Conservation (phyloP, 2,113 vertebrate species). For the Eleginops maclovinus region DNA sequence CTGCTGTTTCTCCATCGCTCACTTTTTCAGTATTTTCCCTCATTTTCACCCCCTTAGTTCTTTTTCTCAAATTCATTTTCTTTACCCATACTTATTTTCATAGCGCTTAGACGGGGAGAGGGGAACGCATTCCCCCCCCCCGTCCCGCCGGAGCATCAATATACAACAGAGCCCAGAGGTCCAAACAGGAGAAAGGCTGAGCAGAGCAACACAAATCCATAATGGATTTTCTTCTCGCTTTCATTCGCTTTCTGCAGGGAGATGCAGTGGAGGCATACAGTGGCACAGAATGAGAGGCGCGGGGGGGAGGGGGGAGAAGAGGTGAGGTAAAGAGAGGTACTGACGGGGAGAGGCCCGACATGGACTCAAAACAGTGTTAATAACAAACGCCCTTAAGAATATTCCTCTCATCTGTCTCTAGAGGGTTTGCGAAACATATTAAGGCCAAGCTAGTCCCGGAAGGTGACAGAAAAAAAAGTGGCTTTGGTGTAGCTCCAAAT, state of each 20-base stretch:
- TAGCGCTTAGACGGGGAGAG: constrained; percentile 36
- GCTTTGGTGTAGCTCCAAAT: constrained; percentile 17
- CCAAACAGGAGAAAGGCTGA: constrained; percentile 71
- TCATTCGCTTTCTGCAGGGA: constrained; percentile 63
- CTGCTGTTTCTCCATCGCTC: not conserved
- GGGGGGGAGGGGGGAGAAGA: not conserved
- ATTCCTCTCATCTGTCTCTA: constrained; percentile 40
- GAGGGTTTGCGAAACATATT: constrained; percentile 1
- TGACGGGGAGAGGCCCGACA: constrained; percentile 6
- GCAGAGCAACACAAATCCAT: constrained; percentile 71
- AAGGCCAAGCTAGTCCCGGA: constrained; percentile 10
- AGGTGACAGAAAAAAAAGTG: constrained; percentile 32
- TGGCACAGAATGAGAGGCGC: constrained; percentile 56
- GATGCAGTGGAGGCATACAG: constrained; percentile 41
- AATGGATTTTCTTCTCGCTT: constrained; percentile 73
- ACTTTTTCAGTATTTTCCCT: constrained; percentile 1
- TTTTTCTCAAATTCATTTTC: constrained; percentile 31
- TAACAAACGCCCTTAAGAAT: constrained; percentile 39
- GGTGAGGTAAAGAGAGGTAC: constrained; percentile 18
- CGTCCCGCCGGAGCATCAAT: constrained; percentile 60
- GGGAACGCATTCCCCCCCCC: constrained; percentile 3
- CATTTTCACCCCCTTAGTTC: not conserved
- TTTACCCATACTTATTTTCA: constrained; percentile 48
- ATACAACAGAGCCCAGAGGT: constrained; percentile 70
- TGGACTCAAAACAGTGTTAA: constrained; percentile 38